phyloP scores from a whole-genome alignment of 2,113 vertebrate genomes.

The Boulengeromyrus knoepffleri region DNA sequence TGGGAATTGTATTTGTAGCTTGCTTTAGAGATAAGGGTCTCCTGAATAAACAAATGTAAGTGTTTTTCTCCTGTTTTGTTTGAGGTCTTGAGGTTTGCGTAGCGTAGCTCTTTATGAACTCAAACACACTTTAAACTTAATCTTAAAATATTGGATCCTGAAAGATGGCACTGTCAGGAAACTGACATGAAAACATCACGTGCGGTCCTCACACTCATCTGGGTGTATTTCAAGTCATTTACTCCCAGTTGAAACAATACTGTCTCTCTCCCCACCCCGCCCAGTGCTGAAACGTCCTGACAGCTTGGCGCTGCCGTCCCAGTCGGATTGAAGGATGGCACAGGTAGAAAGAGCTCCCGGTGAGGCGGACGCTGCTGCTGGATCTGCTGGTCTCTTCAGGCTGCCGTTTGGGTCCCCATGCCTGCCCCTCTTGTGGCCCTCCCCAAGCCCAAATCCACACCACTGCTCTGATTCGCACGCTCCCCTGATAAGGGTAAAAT shows the following conservation, averaged over 20 bases:
- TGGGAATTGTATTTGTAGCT: background rate
- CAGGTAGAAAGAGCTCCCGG: background rate
- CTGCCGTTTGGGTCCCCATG: slow-evolving; percentile 14
- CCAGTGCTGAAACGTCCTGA: background rate
- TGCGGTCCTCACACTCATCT: slow-evolving; percentile 47
- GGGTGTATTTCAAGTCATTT: slow-evolving; percentile 53
- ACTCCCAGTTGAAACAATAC: slow-evolving; percentile 58
- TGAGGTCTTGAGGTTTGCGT: slow-evolving; percentile 45
- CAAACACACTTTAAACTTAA: slow-evolving; percentile 51
- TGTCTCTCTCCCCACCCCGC: slow-evolving; percentile 12
- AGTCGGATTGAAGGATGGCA: background rate
- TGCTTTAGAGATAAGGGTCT: background rate
- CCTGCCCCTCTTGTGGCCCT: slow-evolving; percentile 28
- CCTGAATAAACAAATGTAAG: slow-evolving; percentile 15
- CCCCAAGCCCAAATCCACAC: slow-evolving; percentile 31
- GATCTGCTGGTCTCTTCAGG: slow-evolving; percentile 24
- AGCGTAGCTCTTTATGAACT: slow-evolving; percentile 44
- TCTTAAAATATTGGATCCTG: slow-evolving; percentile 44
- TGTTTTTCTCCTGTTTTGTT: slow-evolving; percentile 41
- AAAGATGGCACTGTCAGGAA: slow-evolving; percentile 56
- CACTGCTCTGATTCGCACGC: slow-evolving; percentile 42
- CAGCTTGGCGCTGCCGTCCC: background rate
- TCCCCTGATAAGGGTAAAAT: background rate
- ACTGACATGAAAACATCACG: slow-evolving; percentile 51
- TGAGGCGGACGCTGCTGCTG: background rate